Evolutionary conservation across 2,888 invertebrate species (phyloP), one percentile per base, ranked within the genome.

Genomic region (Acronicta aceris): DNA sequence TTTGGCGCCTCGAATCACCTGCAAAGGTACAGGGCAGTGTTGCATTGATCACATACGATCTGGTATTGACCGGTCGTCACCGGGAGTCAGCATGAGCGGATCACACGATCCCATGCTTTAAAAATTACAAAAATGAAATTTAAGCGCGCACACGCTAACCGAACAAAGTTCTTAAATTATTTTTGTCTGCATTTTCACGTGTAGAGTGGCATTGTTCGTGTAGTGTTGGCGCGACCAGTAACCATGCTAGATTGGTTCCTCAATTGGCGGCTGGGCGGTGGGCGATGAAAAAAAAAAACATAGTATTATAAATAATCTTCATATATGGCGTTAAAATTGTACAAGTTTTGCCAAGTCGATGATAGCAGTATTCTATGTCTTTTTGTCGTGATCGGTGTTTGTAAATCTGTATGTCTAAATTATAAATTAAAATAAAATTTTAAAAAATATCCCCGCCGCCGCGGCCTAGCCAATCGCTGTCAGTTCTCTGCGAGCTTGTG

Each of bases 1-100:
- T 85, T 83, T 78, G 85, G 83, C 87, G 89, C 84, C 84, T 82
- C 84, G 58, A 74, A 65, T 71, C 81, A 75, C 81, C 76, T 63
- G 67, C 67, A 57, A 25, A 72, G 81, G 79, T 78, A 50, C 33
- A 46, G 51, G 84, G 84, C 85, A 78, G 76, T 62, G 71, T 71
- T 74, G 78, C 81, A 81, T 77, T 67, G 71, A 67, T 58, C 65
- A 66, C 65, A 65, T 62, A 64, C 74, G 67, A 64, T 56, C 69
- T 60, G 79, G 75, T 75, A 76, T 65, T 74, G 72, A 72, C 76
- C 76, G 76, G 71, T 65, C 61, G 65, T 51, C 33, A 10, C 48
- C 69, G 65, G 77, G 77, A 61, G 65, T 49, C 65, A 68, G 83
- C 87, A 81, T 76, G 84, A 66, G 80, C 75, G 73, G 70, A 64